Percentiles rank a stretch among this genome's conserved stretches.
These are phyloP conservation scores for Desmophyllum pertusum DNA, from an alignment of 92 coral and sea anemone genomes.

Conservation along the genomic window DNA sequence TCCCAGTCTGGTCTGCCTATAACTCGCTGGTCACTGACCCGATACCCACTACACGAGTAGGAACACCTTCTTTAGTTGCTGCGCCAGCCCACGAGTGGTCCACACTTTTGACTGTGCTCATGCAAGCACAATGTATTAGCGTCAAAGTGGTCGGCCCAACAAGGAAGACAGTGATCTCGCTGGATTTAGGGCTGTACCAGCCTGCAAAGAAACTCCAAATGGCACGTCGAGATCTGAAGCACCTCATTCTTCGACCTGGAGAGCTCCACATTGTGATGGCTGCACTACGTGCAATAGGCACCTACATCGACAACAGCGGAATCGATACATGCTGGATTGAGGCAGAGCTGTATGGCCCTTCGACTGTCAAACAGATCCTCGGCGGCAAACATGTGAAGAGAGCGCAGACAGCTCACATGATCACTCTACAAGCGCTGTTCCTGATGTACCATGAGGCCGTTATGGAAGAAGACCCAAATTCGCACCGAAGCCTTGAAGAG, in stretches of 20 bases:
- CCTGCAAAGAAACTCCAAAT: conserved; percentile 79
- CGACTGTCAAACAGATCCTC: conserved; percentile 61
- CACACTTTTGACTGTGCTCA: conserved; percentile 62
- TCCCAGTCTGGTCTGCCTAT: conserved; percentile 77
- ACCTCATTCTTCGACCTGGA: conserved; percentile 69
- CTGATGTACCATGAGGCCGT: conserved; percentile 57
- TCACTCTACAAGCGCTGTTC: conserved; percentile 64
- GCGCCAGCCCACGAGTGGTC: conserved; percentile 73
- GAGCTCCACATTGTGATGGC: conserved; percentile 66
- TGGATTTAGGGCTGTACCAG: conserved; percentile 63
- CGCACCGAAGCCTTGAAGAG: conserved; percentile 5
- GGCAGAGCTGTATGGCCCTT: conserved; percentile 62
- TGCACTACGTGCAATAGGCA: conserved; percentile 47
- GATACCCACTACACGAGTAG: conserved; percentile 51
- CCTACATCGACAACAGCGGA: conserved; percentile 63
- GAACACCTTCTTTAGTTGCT: conserved; percentile 60
- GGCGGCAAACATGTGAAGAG: conserved; percentile 65
- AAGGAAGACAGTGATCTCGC: conserved; percentile 57
- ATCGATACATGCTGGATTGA: conserved; percentile 64
- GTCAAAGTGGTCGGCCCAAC: conserved; percentile 42
- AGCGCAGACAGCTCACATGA: conserved; percentile 59
- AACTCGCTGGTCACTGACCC: conserved; percentile 52
- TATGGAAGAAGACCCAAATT: not conserved
- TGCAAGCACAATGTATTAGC: conserved; percentile 62
- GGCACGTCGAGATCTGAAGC: conserved; percentile 61